phyloP scores from a whole-genome alignment of 2,797 vertebrate species.

The Melopsittacus undulatus region DNA sequence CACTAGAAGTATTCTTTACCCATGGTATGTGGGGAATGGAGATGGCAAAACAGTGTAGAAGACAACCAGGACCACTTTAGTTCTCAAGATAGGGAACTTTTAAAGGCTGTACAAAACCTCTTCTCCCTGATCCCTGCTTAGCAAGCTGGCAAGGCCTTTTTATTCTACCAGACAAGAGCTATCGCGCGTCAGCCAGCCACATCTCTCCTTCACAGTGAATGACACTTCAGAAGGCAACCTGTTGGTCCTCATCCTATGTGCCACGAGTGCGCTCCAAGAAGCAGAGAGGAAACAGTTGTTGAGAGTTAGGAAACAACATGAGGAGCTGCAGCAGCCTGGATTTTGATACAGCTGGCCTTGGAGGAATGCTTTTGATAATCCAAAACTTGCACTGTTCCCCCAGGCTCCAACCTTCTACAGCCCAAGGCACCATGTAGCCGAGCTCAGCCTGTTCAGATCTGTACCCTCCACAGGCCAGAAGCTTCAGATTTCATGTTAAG shows the following conservation, averaged over 20 bases:
- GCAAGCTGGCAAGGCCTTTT: background rate
- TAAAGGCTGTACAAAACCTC: background rate
- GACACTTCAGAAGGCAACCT: constrained; percentile 36
- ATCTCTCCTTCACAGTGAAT: background rate
- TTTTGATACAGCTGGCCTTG: background rate
- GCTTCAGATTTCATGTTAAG: background rate
- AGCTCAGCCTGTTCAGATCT: background rate
- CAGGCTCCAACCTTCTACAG: background rate
- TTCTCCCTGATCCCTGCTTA: background rate
- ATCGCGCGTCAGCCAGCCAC: background rate
- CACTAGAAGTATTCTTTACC: background rate
- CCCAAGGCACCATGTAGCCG: fast-evolving
- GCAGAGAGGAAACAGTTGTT: background rate
- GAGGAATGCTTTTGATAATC: background rate
- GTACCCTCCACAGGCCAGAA: background rate
- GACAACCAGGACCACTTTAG: background rate
- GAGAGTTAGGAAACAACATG: background rate
- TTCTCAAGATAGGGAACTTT: background rate
- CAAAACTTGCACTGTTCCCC: background rate
- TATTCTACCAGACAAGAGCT: background rate
- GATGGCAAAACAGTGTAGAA: background rate
- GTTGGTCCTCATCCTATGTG: background rate
- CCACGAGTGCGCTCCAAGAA: background rate
- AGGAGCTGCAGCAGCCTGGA: background rate
- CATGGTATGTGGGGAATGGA: background rate